Evolutionary conservation across 2,113 vertebrate genomes (phyloP).

Genomic region (Hipposideros armiger): DNA sequence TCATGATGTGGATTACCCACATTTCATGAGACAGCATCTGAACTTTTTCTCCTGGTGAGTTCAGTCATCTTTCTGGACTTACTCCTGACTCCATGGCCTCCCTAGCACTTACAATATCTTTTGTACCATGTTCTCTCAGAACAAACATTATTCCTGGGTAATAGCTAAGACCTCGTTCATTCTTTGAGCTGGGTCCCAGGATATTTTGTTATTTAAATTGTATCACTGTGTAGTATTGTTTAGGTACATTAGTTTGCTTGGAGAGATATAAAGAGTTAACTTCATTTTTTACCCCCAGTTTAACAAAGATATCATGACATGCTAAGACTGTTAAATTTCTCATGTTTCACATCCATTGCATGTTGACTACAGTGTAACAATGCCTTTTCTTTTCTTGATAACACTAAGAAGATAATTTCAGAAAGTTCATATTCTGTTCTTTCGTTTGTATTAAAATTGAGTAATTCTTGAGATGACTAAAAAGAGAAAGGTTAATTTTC

Average conservation of each 20-base stretch:
- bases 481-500: slow-evolving; percentile 77
- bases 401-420: slow-evolving; percentile 54
- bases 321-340: slow-evolving; percentile 36
- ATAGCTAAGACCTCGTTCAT: background rate
- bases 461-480: slow-evolving; percentile 66
- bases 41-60: background rate
- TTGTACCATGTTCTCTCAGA: background rate
- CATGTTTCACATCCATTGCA: background rate
- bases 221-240: background rate
- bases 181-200: background rate
- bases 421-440: slow-evolving; percentile 57
- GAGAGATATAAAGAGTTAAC: background rate
- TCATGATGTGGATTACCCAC: background rate
- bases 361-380: slow-evolving; percentile 36
- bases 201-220: slow-evolving; percentile 33
- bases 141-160: background rate
- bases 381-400: background rate
- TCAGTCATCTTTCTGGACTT: background rate
- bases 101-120: background rate
- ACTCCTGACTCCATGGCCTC: background rate
- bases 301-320: background rate
- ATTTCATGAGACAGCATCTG: background rate
- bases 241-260: background rate
- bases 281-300: slow-evolving; percentile 29
- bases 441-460: slow-evolving; percentile 68